These are phyloP conservation scores for Nysson spinosus DNA, from an alignment of 2,888 invertebrate species.

Conservation along the genomic window DNA sequence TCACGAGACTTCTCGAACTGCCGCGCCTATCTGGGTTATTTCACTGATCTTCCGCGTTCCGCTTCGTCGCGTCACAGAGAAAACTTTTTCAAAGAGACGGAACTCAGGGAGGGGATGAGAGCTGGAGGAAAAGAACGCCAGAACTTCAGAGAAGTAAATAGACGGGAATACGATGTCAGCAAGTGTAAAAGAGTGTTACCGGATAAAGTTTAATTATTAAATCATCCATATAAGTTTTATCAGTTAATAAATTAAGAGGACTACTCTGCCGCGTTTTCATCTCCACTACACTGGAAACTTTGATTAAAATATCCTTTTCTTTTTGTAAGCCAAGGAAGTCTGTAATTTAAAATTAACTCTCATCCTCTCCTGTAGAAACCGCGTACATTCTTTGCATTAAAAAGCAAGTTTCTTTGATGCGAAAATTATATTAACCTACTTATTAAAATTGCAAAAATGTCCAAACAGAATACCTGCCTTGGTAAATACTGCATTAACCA, in stretches of 20 bases:
- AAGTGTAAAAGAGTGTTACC: neutral
- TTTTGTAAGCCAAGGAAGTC: too few relatives aligned
- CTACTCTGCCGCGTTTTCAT: constrained; percentile 10
- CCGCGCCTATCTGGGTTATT: constrained; percentile 29
- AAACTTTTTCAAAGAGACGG: constrained; percentile 11
- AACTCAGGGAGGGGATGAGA: neutral
- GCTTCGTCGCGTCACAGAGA: constrained; percentile 8
- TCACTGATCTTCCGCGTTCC: constrained; percentile 19
- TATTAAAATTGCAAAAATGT: too few relatives aligned
- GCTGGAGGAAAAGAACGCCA: neutral
- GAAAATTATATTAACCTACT: too few relatives aligned
- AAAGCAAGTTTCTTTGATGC: too few relatives aligned
- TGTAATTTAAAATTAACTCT: too few relatives aligned
- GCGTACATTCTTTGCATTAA: too few relatives aligned
- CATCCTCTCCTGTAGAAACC: too few relatives aligned
- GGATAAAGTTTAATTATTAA: constrained; percentile 32
- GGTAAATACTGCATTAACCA: too few relatives aligned
- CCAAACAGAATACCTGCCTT: too few relatives aligned
- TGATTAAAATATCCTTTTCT: too few relatives aligned
- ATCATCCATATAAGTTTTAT: constrained; percentile 1
- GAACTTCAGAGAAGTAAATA: neutral
- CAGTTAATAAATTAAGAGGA: constrained; percentile 11
- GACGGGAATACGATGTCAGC: neutral
- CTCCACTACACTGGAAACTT: too few relatives aligned
- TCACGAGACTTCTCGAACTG: constrained; percentile 13